phyloP scores from a whole-genome alignment of 2,797 vertebrate genomes.

The Sparus aurata region DNA sequence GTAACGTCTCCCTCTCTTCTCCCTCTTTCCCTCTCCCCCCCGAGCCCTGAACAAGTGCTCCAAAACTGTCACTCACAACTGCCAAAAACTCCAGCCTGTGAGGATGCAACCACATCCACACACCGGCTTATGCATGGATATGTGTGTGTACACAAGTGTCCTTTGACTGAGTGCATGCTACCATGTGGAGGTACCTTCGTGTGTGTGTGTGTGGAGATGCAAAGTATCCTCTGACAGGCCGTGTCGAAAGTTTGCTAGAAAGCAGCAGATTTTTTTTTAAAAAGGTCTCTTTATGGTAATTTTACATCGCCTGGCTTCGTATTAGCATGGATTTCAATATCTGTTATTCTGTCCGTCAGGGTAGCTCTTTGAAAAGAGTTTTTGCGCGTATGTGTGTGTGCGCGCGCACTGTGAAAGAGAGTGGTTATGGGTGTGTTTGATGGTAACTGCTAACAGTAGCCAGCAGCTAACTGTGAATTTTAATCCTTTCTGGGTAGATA shows the following conservation, averaged over 20 bases:
- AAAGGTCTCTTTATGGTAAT: constrained; percentile 44
- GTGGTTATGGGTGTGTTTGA: constrained; percentile 33
- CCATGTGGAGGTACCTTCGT: constrained; percentile 5
- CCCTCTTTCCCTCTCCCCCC: not conserved
- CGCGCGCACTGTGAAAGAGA: constrained; percentile 38
- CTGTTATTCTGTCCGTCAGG: constrained; percentile 19
- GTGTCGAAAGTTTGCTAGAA: constrained; percentile 31
- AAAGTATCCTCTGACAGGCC: constrained; percentile 27
- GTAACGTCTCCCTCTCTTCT: not conserved
- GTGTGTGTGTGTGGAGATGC: constrained; percentile 24
- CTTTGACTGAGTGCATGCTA: constrained; percentile 18
- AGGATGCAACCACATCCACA: constrained; percentile 33
- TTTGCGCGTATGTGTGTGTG: constrained; percentile 2
- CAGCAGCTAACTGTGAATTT: not conserved
- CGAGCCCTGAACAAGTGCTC: constrained; percentile 66
- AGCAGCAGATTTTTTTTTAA: constrained; percentile 10
- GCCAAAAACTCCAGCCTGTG: constrained; percentile 47
- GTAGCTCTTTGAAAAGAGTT: not conserved
- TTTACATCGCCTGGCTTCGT: not conserved
- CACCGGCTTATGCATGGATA: constrained; percentile 1
- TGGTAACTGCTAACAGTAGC: constrained; percentile 10
- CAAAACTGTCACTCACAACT: constrained; percentile 77
- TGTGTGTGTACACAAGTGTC: constrained; percentile 20
- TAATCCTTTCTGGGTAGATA: constrained; percentile 6
- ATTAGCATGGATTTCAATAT: constrained; percentile 48